A percentile compares a stretch with the other conserved stretches of the same genome.
Conservation (phyloP, 2,113 vertebrate species). For the Puntigrus tetrazona region DNA sequence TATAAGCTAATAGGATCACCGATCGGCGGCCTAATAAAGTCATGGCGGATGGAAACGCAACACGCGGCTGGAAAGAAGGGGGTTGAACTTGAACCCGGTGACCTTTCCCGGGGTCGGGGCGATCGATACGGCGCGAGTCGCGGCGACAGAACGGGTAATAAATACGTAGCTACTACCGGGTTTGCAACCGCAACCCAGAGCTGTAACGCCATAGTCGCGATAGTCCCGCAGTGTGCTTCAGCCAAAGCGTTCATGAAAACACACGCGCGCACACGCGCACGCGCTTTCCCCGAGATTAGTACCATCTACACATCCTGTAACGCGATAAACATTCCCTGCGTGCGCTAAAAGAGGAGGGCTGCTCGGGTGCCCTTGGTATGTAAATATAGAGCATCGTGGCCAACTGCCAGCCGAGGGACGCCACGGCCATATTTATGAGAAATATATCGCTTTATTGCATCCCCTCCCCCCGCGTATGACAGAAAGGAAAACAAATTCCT, state of each 20-base stretch:
- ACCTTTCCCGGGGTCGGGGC: background rate
- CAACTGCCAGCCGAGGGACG: conserved; percentile 32
- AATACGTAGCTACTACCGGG: background rate
- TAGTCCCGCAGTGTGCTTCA: background rate
- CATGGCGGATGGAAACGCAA: conserved; percentile 32
- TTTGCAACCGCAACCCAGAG: background rate
- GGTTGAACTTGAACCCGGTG: conserved; percentile 55
- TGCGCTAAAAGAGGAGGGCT: background rate
- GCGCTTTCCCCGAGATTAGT: background rate
- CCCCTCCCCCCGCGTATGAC: conserved; percentile 20
- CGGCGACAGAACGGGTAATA: background rate
- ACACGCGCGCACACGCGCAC: background rate
- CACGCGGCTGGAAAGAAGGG: background rate
- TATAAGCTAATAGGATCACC: conserved; percentile 41
- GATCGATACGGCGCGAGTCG: conserved; percentile 16
- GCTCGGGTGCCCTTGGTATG: conserved; percentile 36
- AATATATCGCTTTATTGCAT: conserved; percentile 3
- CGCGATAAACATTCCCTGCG: background rate
- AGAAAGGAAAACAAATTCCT: conserved; percentile 53
- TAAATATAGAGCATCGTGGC: conserved; percentile 48
- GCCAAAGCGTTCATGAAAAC: background rate
- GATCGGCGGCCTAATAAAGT: conserved; percentile 26
- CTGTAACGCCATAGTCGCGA: background rate
- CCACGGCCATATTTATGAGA: conserved; percentile 43
- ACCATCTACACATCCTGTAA: background rate